These are phyloP conservation scores for Caenorhabditis wallacei DNA, from an alignment of 2,888 invertebrate species.

Conservation along the genomic window DNA sequence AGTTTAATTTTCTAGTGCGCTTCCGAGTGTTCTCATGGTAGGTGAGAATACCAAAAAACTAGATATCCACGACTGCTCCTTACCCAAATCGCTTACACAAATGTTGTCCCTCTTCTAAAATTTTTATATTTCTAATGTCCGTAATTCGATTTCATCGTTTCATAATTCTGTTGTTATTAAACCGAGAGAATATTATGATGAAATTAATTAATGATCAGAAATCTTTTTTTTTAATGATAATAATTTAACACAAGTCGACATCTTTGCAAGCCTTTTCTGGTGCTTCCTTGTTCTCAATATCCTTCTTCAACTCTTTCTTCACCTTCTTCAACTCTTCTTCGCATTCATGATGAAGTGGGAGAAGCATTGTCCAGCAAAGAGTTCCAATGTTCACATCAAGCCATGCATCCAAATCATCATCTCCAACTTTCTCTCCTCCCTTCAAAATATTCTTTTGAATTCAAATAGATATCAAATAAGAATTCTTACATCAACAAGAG, in stretches of 20 bases:
- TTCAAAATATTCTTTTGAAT: slow-evolving; percentile 6
- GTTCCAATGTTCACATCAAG: slow-evolving; percentile 64
- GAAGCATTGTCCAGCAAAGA: slow-evolving; percentile 60
- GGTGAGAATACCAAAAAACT: slow-evolving; percentile 50
- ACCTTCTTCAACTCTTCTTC: slow-evolving; percentile 60
- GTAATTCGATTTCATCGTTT: slow-evolving; percentile 19
- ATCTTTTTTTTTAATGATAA: not conserved
- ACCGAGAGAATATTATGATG: slow-evolving; percentile 27
- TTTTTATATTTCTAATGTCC: slow-evolving; percentile 40
- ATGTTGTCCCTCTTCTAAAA: slow-evolving; percentile 23
- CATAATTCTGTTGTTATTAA: slow-evolving; percentile 35
- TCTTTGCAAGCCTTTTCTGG: slow-evolving; percentile 65
- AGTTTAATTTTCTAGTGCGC: slow-evolving; percentile 40
- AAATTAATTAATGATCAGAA: slow-evolving; percentile 27
- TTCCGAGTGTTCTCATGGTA: slow-evolving; percentile 49
- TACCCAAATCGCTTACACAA: slow-evolving; percentile 18
- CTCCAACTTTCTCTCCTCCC: slow-evolving; percentile 65
- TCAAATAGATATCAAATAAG: not conserved
- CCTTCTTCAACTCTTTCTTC: slow-evolving; percentile 67
- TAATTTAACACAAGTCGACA: slow-evolving; percentile 55
- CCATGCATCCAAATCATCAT: slow-evolving; percentile 63
- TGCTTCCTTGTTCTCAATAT: slow-evolving; percentile 55
- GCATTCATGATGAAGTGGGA: slow-evolving; percentile 60
- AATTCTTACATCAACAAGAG: slow-evolving; percentile 45
- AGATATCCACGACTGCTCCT: slow-evolving; percentile 19